Evolutionary conservation across 2,888 invertebrate species (phyloP), one percentile per base, ranked within the genome.

Genomic region (Phengaris arion): DNA sequence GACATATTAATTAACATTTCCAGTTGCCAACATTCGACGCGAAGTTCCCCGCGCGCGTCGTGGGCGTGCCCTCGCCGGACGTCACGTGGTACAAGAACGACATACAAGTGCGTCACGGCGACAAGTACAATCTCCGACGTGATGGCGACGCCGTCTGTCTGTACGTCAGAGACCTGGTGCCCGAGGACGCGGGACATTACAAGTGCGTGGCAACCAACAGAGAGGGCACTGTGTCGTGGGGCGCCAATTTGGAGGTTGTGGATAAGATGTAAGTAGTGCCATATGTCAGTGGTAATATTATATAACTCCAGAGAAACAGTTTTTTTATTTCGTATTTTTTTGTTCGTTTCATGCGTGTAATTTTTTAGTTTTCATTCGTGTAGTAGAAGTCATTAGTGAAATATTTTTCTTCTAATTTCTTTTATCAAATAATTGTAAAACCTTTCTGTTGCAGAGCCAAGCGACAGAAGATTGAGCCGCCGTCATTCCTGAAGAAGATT

Each of bases 61-160:
- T 94, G 74, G 98, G 98, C 9, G 94, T 97, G 5, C 98, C 98
- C 0, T 94, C 95, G 69, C 98, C 99, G 0, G 97, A 97, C 10
- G 94, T 99, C 35, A 93, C 95, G 0, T 99, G 99, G 99, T 97
- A 95, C 90, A 97, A 96, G 89, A 96, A 98, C 88, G 97, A 97
- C 8, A 94, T 95, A 76, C 96, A 95, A 0, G 94, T 99, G 22
- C 88, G 90, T 0, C 95, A 96, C 78, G 91, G 94, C 2, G 95
- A 96, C 74, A 98, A 97, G 86, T 97, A 96, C 86, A 95, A 95
- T 79, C 94, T 98, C 70, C 94, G 94, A 84, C 84, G 96, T 0
- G 98, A 98, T 83, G 97, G 97, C 0, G 98, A 98, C 84, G 94
- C 96, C 13, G 96, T 96, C 83, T 96, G 96, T 76, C 91, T 98